Percentiles rank a stretch among this genome's conserved stretches.
Conservation (phyloP, 2,113 vertebrate species). For the Chaetops frenatus region DNA sequence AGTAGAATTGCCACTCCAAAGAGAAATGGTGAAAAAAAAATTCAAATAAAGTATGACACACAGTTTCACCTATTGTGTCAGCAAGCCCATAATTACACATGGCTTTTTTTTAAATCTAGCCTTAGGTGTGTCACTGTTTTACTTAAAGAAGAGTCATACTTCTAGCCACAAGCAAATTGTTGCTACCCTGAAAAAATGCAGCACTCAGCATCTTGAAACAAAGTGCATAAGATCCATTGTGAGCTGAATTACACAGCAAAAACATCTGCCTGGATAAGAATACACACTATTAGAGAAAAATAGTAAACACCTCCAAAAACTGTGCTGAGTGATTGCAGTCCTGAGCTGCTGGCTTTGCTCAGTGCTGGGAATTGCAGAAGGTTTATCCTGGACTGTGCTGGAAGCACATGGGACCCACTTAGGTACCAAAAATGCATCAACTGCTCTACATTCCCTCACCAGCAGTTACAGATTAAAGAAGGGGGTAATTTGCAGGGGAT, state of each 20-base stretch:
- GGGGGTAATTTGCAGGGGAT: not conserved
- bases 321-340: not conserved
- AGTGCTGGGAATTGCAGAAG: not conserved
- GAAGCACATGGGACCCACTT: not conserved
- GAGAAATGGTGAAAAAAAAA: slow-evolving; percentile 24
- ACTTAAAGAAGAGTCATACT: slow-evolving; percentile 58
- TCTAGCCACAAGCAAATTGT: slow-evolving; percentile 60
- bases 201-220: slow-evolving; percentile 44
- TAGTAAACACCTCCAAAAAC: not conserved
- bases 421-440: not conserved
- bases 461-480: not conserved
- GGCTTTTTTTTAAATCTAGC: slow-evolving; percentile 57
- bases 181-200: slow-evolving; percentile 50
- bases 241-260: slow-evolving; percentile 11
- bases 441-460: not conserved
- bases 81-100: slow-evolving; percentile 49
- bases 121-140: slow-evolving; percentile 66
- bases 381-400: not conserved
- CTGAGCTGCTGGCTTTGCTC: not conserved
- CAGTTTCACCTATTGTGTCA: slow-evolving; percentile 69
- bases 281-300: not conserved
- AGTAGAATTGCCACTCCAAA: slow-evolving; percentile 13
- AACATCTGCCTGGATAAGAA: not conserved
- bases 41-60: slow-evolving; percentile 60
- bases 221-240: slow-evolving; percentile 18